phyloP scores from a whole-genome alignment of 1,140 invertebrate species.

The Tetragnatha versicolor region DNA sequence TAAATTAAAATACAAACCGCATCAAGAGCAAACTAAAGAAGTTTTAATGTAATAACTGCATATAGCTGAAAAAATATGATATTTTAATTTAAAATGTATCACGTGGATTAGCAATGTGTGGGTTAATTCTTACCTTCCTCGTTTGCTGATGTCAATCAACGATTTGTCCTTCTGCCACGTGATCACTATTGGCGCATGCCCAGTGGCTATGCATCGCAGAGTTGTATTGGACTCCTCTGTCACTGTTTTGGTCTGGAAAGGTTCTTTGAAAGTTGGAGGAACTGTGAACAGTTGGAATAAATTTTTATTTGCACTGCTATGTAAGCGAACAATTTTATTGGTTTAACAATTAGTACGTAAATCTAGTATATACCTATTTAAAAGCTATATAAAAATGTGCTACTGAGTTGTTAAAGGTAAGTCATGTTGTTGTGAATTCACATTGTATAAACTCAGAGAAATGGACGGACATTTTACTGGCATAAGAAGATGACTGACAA shows the following conservation, averaged over 20 bases:
- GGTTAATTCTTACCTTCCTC: constrained; percentile 42
- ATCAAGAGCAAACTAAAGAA: too few species aligned
- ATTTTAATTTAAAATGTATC: too few species aligned
- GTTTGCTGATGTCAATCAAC: constrained; percentile 71
- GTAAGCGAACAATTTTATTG: neutral
- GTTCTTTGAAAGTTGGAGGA: constrained; percentile 37
- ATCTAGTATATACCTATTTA: neutral
- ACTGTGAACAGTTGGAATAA: neutral
- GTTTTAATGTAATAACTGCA: neutral
- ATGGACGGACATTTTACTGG: too few species aligned
- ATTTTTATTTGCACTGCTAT: neutral
- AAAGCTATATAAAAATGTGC: too few species aligned
- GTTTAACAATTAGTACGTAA: neutral
- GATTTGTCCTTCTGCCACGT: constrained; percentile 82
- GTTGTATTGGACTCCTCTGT: constrained; percentile 48
- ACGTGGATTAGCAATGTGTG: neutral
- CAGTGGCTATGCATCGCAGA: constrained; percentile 61
- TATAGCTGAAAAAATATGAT: neutral
- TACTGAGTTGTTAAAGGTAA: too few species aligned
- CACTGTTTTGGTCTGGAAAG: constrained; percentile 47
- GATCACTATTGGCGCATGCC: constrained; percentile 78
- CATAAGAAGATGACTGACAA: too few species aligned
- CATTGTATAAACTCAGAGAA: too few species aligned
- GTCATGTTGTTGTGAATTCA: too few species aligned
- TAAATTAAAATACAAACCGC: too few species aligned